A percentile compares a stretch with the other conserved stretches of the same genome.
Conservation (phyloP, 2,888 invertebrate species). For the Papilio elwesi region DNA sequence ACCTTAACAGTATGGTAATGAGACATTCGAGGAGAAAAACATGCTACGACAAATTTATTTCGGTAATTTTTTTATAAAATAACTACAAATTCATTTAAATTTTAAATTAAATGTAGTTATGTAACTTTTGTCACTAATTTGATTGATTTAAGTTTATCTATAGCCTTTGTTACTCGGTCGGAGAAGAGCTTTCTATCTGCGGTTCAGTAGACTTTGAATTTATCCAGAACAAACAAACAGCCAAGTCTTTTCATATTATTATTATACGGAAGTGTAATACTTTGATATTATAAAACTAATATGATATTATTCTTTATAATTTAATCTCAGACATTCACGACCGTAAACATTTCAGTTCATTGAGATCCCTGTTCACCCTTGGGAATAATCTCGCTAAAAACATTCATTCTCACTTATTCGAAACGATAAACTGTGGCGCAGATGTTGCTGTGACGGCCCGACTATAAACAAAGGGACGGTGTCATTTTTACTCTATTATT, state of each 20-base stretch:
- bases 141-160: too few relatives aligned
- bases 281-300: too few relatives aligned
- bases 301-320: too few relatives aligned
- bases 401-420: conserved; percentile 6
- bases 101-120: background rate
- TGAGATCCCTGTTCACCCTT: background rate
- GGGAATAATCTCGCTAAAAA: conserved; percentile 11
- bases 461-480: conserved; percentile 14
- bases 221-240: too few relatives aligned
- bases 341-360: background rate
- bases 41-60: background rate
- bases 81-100: background rate
- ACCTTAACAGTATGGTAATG: conserved; percentile 15
- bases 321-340: too few relatives aligned
- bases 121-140: too few relatives aligned
- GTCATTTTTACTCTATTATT: conserved; percentile 14
- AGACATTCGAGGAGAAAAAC: background rate
- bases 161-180: too few relatives aligned
- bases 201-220: too few relatives aligned
- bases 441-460: background rate
- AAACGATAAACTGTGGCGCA: conserved; percentile 5
- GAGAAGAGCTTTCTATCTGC: too few relatives aligned
- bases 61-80: background rate
- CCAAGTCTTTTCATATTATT: too few relatives aligned
- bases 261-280: too few relatives aligned